phyloP scores from a whole-genome alignment of 1,140 invertebrate genomes.

The Sminthurinus signatus region DNA sequence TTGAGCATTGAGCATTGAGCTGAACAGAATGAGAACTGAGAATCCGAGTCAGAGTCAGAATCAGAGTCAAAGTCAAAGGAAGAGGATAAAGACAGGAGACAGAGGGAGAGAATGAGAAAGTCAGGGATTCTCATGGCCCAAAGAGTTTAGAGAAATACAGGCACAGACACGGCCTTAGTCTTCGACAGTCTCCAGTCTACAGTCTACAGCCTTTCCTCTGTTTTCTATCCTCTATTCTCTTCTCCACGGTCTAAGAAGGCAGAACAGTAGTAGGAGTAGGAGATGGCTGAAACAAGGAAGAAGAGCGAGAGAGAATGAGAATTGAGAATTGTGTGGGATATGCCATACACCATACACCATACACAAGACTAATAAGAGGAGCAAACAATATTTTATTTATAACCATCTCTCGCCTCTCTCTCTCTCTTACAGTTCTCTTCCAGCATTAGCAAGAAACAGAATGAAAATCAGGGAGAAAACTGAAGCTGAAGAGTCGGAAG shows the following conservation, averaged over 20 bases:
- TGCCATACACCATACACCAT: conserved; percentile 21
- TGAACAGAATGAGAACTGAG: too few relatives aligned
- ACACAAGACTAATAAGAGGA: conserved; percentile 22
- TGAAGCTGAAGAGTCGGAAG: too few relatives aligned
- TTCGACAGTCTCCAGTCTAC: neutral
- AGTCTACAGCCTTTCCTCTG: too few relatives aligned
- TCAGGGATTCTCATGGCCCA: conserved; percentile 21
- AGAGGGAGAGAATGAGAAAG: conserved; percentile 7
- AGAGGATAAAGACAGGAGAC: conserved; percentile 14
- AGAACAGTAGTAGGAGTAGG: conserved; percentile 14
- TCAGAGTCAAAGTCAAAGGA: neutral
- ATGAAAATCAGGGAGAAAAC: neutral
- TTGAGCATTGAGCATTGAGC: too few relatives aligned
- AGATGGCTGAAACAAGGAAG: neutral
- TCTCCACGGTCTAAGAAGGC: too few relatives aligned
- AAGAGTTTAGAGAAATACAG: conserved; percentile 14
- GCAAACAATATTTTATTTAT: conserved; percentile 33
- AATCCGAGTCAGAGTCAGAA: too few relatives aligned
- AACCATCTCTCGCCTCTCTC: conserved; percentile 13
- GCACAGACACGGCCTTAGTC: neutral
- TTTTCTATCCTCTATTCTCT: too few relatives aligned
- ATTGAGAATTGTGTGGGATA: conserved; percentile 20
- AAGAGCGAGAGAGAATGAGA: neutral
- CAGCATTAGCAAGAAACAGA: neutral
- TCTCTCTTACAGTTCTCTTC: neutral